phyloP scores from a whole-genome alignment of 2,888 invertebrate genomes.

The Fabriciana adippe region DNA sequence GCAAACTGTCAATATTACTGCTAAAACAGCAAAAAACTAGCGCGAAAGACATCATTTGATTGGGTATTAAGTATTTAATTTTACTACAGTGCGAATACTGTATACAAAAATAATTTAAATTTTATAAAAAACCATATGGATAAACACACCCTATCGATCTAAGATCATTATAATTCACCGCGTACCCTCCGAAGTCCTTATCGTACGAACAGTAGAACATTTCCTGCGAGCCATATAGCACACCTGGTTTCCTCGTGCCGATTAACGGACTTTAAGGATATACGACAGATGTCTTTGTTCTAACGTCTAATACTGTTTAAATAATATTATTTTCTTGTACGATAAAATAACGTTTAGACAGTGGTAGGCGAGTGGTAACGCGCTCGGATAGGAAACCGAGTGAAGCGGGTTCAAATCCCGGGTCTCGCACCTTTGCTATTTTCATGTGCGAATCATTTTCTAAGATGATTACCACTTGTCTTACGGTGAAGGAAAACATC shows the following conservation, averaged over 20 bases:
- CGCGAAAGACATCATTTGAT: too few species aligned
- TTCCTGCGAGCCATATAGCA: conserved; percentile 42
- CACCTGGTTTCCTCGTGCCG: conserved; percentile 45
- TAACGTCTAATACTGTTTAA: neutral
- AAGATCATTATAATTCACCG: conserved; percentile 25
- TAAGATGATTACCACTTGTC: too few species aligned
- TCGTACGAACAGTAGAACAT: conserved; percentile 36
- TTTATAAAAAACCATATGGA: conserved; percentile 14
- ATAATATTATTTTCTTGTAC: neutral
- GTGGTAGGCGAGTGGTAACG: too few species aligned
- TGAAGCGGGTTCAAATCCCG: too few species aligned
- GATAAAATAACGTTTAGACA: too few species aligned
- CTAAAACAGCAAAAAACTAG: too few species aligned
- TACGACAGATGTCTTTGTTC: conserved; percentile 25
- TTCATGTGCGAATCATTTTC: too few species aligned
- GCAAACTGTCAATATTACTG: too few species aligned
- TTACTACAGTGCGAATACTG: neutral
- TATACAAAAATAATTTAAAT: conserved; percentile 4
- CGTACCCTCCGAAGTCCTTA: conserved; percentile 26
- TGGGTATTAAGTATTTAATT: too few species aligned
- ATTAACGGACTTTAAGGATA: conserved; percentile 19
- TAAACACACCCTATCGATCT: neutral
- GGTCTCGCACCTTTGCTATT: too few species aligned
- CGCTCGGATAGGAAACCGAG: too few species aligned
- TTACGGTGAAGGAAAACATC: too few species aligned